Evolutionary conservation across 2,888 invertebrate genomes (phyloP).

Genomic region (Glaucopsyche alexis): DNA sequence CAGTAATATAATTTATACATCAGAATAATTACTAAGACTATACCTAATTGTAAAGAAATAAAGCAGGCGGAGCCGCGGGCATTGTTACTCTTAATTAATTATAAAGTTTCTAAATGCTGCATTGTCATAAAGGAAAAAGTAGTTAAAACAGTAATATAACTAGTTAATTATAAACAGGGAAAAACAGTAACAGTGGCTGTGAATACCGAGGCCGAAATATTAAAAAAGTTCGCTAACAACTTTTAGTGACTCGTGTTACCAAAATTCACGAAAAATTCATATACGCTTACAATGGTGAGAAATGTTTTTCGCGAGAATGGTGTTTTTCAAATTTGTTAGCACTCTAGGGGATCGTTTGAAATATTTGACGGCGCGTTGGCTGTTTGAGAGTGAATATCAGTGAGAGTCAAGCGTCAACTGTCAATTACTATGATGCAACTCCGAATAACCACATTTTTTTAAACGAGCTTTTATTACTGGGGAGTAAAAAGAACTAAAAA

Average conservation of each 20-base stretch:
- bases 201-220: neutral
- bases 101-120: neutral
- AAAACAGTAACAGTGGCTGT: neutral
- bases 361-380: neutral
- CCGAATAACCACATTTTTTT: too few species aligned
- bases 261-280: constrained; percentile 10
- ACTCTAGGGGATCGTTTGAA: neutral
- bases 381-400: too few species aligned
- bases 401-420: too few species aligned
- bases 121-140: neutral
- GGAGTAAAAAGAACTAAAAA: too few species aligned
- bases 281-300: neutral
- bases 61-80: too few species aligned
- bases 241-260: neutral
- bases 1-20: too few species aligned
- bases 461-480: too few species aligned
- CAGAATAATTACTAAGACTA: too few species aligned
- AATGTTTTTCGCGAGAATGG: neutral
- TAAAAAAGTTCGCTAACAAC: constrained; percentile 11
- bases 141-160: neutral
- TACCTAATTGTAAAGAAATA: too few species aligned
- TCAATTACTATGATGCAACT: too few species aligned
- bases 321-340: neutral
- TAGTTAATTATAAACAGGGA: constrained; percentile 10
- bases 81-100: neutral